Conservation (phyloP, 2,888 invertebrate species). For the Lissonota sp. region DNA sequence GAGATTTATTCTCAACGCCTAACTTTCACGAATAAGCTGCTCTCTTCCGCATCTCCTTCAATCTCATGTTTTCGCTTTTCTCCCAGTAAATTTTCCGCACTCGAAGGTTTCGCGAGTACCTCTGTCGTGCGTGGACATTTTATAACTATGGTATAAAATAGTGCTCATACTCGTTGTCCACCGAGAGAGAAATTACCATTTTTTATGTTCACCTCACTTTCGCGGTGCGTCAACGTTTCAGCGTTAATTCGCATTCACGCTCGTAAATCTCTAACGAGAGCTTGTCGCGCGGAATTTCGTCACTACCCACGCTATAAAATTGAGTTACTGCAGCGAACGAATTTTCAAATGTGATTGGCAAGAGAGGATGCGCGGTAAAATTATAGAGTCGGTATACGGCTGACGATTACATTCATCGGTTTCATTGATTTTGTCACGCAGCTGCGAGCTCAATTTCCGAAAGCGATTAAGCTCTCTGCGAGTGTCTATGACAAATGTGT, state of each 20-base stretch:
- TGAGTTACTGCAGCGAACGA: neutral
- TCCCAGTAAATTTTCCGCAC: too few species aligned
- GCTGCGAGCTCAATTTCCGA: conserved; percentile 43
- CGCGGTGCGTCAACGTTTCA: neutral
- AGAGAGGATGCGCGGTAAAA: neutral
- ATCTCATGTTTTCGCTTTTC: too few species aligned
- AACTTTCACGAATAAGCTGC: conserved; percentile 2
- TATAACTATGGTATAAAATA: too few species aligned
- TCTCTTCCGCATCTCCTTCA: neutral
- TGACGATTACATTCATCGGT: conserved; percentile 59
- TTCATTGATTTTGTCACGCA: conserved; percentile 42
- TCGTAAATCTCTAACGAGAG: neutral
- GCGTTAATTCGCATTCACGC: neutral
- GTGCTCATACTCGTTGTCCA: too few species aligned
- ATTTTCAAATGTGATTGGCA: neutral
- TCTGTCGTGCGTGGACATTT: too few species aligned
- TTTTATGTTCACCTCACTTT: too few species aligned
- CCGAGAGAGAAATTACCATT: too few species aligned
- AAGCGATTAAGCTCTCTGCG: too few species aligned
- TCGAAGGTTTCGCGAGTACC: too few species aligned
- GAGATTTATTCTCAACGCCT: conserved; percentile 1
- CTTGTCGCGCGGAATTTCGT: neutral
- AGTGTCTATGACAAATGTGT: too few species aligned
- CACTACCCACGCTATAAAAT: too few species aligned
- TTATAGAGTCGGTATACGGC: neutral